Conservation (phyloP, 35 echinoderm and acorn worm species). For the Hemicentrotus pulcherrimus region DNA sequence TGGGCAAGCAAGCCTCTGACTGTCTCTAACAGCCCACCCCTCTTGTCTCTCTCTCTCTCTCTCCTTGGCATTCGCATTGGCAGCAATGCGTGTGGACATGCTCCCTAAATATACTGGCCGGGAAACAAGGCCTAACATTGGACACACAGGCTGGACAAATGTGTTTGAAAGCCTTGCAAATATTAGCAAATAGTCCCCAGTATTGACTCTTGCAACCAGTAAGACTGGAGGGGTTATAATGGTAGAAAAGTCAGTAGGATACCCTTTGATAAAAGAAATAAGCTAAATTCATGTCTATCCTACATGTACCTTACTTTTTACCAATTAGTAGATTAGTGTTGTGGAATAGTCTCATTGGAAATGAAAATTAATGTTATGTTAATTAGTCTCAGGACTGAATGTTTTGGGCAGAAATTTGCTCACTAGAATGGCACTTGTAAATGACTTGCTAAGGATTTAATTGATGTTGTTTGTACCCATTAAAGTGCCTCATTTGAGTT, state of each 20-base stretch:
- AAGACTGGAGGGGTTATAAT: not conserved
- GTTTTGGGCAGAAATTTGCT: too few relatives aligned
- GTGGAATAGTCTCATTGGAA: too few relatives aligned
- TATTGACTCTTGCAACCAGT: not conserved
- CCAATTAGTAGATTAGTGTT: too few relatives aligned
- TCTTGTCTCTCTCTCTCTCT: not conserved
- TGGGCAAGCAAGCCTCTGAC: not conserved
- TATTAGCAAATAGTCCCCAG: slow-evolving; percentile 29
- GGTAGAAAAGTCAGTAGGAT: not conserved
- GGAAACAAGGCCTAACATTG: not conserved
- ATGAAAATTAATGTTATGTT: too few relatives aligned
- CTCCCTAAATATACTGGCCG: not conserved
- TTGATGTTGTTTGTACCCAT: too few relatives aligned
- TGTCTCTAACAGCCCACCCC: not conserved
- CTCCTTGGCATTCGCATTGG: not conserved
- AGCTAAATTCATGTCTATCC: too few relatives aligned
- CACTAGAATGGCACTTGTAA: too few relatives aligned
- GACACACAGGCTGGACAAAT: slow-evolving; percentile 6
- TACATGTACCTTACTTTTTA: too few relatives aligned
- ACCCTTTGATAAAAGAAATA: not conserved
- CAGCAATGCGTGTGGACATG: not conserved
- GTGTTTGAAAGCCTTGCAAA: slow-evolving; percentile 43
- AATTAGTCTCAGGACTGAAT: too few relatives aligned
- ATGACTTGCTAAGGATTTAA: too few relatives aligned
- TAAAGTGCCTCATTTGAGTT: too few relatives aligned